Evolutionary conservation across 2,888 invertebrate species (phyloP).

Genomic region (Apeira syringaria): DNA sequence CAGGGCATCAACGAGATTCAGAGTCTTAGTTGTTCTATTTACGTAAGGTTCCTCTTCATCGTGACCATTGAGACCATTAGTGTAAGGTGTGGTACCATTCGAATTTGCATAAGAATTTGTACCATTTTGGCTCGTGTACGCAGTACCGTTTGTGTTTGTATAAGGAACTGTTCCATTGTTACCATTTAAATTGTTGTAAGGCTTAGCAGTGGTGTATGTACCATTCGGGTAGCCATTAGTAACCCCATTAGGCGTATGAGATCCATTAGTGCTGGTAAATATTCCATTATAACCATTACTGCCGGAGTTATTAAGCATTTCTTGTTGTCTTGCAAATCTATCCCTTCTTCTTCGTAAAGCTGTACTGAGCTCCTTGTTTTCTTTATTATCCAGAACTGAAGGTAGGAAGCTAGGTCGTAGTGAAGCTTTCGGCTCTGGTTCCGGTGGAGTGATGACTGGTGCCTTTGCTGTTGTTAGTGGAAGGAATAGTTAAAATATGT

Average conservation of each 20-base stretch:
- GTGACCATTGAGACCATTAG: slow-evolving; percentile 38
- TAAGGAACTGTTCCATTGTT: not conserved
- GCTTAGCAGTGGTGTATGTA: slow-evolving; percentile 23
- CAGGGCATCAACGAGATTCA: slow-evolving; percentile 58
- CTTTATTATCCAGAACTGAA: slow-evolving; percentile 61
- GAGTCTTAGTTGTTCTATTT: slow-evolving; percentile 40
- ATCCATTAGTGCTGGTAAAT: slow-evolving; percentile 37
- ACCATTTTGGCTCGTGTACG: slow-evolving; percentile 18
- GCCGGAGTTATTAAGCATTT: slow-evolving; percentile 70
- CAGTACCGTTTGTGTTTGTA: slow-evolving; percentile 2
- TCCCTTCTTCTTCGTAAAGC: slow-evolving; percentile 91
- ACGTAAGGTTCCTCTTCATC: slow-evolving; percentile 50
- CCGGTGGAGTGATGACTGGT: slow-evolving; percentile 48
- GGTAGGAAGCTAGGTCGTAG: slow-evolving; percentile 50
- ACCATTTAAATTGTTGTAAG: slow-evolving; percentile 33
- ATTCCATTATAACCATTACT: slow-evolving; percentile 52
- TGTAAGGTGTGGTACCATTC: slow-evolving; percentile 25
- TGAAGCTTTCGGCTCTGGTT: slow-evolving; percentile 44
- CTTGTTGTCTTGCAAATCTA: slow-evolving; percentile 92
- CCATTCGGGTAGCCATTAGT: slow-evolving; percentile 45
- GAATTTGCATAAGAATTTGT: slow-evolving; percentile 4
- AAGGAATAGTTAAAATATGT: slow-evolving; percentile 33
- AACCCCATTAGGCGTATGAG: slow-evolving; percentile 34
- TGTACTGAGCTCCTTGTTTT: slow-evolving; percentile 89
- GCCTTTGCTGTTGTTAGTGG: slow-evolving; percentile 67